Evolutionary conservation across 2,113 vertebrate genomes (phyloP).

Genomic region (Lepus timidus): DNA sequence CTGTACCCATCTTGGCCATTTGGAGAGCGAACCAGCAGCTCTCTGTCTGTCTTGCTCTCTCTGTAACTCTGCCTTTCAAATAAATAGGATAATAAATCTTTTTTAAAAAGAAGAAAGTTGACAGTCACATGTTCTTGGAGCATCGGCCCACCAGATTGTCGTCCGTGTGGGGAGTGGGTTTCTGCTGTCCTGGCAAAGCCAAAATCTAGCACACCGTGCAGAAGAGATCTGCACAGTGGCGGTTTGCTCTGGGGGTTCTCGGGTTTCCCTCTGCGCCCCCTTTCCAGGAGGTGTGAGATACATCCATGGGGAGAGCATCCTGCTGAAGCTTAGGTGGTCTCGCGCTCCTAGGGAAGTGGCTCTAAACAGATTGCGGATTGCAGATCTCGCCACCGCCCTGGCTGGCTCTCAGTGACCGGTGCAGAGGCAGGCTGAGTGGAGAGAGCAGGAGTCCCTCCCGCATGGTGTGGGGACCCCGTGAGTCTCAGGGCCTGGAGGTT

Average conservation of each 20-base stretch:
- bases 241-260: background rate
- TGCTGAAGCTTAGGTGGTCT: slow-evolving; percentile 55
- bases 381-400: slow-evolving; percentile 64
- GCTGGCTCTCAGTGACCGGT: slow-evolving; percentile 70
- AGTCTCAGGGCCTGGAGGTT: slow-evolving; percentile 27
- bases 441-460: slow-evolving; percentile 62
- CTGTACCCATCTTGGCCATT: too few relatives aligned
- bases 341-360: slow-evolving; percentile 50
- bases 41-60: too few relatives aligned
- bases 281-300: background rate
- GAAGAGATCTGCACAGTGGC: background rate
- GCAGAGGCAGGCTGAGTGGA: slow-evolving; percentile 27
- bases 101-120: background rate
- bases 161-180: background rate
- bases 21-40: too few relatives aligned
- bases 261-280: background rate
- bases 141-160: too few relatives aligned
- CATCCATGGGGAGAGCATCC: background rate
- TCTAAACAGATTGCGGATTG: slow-evolving; percentile 69
- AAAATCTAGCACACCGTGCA: background rate
- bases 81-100: too few relatives aligned
- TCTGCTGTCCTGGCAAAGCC: background rate
- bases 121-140: background rate
- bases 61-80: too few relatives aligned
- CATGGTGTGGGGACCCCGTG: slow-evolving; percentile 7